Percentiles rank a stretch among this genome's conserved stretches.
Evolutionary conservation across 2,113 vertebrate genomes (phyloP).

Genomic region (Oplegnathus fasciatus): DNA sequence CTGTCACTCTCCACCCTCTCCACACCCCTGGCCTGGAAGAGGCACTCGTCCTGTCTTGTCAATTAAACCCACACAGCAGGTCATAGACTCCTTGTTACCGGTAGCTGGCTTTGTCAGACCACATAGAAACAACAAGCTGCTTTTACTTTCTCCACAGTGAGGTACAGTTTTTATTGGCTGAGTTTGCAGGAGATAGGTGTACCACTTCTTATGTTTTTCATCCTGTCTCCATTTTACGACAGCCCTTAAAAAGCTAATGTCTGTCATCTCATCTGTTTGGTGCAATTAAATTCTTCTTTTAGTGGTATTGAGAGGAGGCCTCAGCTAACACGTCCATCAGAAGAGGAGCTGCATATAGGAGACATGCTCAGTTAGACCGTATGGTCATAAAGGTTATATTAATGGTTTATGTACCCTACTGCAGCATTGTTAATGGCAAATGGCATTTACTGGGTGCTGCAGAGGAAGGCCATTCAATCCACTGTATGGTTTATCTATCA

Average conservation of each 20-base stretch:
- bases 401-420: slow-evolving; percentile 84
- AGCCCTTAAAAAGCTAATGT: slow-evolving; percentile 81
- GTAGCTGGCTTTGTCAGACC: slow-evolving; percentile 57
- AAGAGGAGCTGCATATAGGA: slow-evolving; percentile 62
- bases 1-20: slow-evolving; percentile 76
- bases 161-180: slow-evolving; percentile 66
- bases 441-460: slow-evolving; percentile 83
- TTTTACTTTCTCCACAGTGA: background rate
- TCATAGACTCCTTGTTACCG: slow-evolving; percentile 52
- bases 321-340: slow-evolving; percentile 75
- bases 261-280: slow-evolving; percentile 82
- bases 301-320: slow-evolving; percentile 73
- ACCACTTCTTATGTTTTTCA: slow-evolving; percentile 61
- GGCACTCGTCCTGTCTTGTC: slow-evolving; percentile 68
- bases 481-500: slow-evolving; percentile 86
- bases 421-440: slow-evolving; percentile 85
- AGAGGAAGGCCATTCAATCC: slow-evolving; percentile 81
- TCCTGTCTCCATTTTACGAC: slow-evolving; percentile 75
- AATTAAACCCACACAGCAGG: slow-evolving; percentile 76
- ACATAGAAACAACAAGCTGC: slow-evolving; percentile 39
- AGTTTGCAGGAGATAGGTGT: slow-evolving; percentile 64
- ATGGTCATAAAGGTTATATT: slow-evolving; percentile 84
- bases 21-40: slow-evolving; percentile 78
- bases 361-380: slow-evolving; percentile 81
- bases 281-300: slow-evolving; percentile 83